These are phyloP conservation scores for Lepus oiostolus DNA, from an alignment of 2,797 vertebrate species.

Conservation along the genomic window DNA sequence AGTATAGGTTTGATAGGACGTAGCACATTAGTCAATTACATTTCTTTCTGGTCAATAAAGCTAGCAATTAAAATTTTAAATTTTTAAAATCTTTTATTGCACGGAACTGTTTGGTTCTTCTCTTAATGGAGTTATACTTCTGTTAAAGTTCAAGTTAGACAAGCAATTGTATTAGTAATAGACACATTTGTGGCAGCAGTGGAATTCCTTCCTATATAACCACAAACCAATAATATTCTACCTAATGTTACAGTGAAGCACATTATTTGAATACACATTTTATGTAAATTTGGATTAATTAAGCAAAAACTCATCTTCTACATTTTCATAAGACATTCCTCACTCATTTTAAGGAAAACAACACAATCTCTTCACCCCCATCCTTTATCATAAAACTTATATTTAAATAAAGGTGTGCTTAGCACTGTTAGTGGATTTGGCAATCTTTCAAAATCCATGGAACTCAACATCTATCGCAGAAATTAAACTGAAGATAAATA, in stretches of 20 bases:
- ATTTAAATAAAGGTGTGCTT: neutral
- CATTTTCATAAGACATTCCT: neutral
- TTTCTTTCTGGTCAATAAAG: neutral
- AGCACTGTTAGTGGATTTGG: neutral
- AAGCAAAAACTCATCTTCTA: neutral
- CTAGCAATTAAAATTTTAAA: neutral
- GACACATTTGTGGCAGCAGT: neutral
- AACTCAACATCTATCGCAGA: neutral
- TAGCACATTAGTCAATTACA: neutral
- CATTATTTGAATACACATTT: neutral
- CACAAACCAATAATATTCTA: neutral
- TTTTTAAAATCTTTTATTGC: neutral
- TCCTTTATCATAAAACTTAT: neutral
- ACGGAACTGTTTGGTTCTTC: neutral
- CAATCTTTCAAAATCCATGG: neutral
- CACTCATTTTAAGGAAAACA: neutral
- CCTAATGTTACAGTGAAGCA: neutral
- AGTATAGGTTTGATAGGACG: neutral
- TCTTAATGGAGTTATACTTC: neutral
- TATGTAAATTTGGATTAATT: neutral
- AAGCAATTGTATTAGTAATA: neutral
- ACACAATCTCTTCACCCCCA: neutral
- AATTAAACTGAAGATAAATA: neutral
- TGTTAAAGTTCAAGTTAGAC: conserved; percentile 41
- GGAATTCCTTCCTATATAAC: neutral